These are phyloP conservation scores for Coelopa frigida DNA, from an alignment of 1,140 invertebrate genomes.

Conservation along the genomic window DNA sequence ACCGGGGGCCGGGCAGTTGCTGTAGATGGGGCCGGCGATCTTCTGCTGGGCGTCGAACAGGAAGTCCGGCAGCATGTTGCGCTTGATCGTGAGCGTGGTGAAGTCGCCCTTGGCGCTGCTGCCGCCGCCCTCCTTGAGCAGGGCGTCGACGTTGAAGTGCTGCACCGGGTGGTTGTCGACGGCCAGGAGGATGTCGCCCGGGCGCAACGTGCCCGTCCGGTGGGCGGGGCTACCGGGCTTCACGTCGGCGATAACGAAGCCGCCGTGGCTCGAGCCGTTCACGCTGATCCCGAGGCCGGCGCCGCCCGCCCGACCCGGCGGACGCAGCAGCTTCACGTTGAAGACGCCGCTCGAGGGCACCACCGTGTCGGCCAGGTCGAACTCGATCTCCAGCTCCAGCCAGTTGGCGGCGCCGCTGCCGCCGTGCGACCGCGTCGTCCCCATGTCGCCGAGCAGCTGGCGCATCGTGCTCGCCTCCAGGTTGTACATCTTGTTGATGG, in stretches of 20 bases:
- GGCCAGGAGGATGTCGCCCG: slow-evolving; percentile 79
- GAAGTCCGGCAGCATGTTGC: slow-evolving; percentile 39
- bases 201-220: slow-evolving; percentile 75
- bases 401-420: slow-evolving; percentile 28
- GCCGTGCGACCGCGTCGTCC: slow-evolving; percentile 2
- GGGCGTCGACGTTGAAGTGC: slow-evolving; percentile 48
- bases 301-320: slow-evolving; percentile 63
- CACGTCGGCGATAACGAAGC: slow-evolving; percentile 73
- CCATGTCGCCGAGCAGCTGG: slow-evolving; percentile 43
- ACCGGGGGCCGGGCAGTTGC: slow-evolving; percentile 27
- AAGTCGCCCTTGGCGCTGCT: slow-evolving; percentile 25
- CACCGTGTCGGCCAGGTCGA: slow-evolving; percentile 88
- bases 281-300: slow-evolving; percentile 79
- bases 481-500: slow-evolving; percentile 67
- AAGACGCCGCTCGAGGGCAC: slow-evolving; percentile 85
- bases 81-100: slow-evolving; percentile 41
- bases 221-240: slow-evolving; percentile 84
- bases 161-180: slow-evolving; percentile 80
- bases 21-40: slow-evolving; percentile 36
- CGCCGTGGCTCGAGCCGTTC: slow-evolving; percentile 54
- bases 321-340: slow-evolving; percentile 79
- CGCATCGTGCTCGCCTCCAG: slow-evolving; percentile 47
- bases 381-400: slow-evolving; percentile 71
- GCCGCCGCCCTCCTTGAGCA: slow-evolving; percentile 30
- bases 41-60: slow-evolving; percentile 27